phyloP scores from a whole-genome alignment of 2,797 vertebrate species.

The Eremophila alpestris region DNA sequence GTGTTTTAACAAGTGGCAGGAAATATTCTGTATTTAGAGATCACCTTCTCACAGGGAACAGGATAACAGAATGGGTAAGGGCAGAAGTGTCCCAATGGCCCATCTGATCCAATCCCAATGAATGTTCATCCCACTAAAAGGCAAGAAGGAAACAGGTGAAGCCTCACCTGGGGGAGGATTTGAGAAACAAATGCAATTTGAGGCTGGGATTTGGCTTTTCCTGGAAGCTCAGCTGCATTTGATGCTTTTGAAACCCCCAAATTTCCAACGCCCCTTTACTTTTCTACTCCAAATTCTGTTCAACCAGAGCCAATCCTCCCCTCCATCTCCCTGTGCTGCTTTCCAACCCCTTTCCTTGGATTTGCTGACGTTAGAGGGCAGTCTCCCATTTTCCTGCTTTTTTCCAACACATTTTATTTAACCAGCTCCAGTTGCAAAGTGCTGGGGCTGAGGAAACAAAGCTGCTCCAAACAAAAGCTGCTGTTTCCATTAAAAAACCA shows the following conservation, averaged over 20 bases:
- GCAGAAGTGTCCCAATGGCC: background rate
- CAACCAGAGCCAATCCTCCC: background rate
- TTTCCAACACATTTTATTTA: background rate
- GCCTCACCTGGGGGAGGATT: background rate
- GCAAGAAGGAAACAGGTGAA: background rate
- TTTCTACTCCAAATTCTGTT: background rate
- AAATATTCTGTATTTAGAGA: background rate
- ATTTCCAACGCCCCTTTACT: background rate
- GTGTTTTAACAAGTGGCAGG: background rate
- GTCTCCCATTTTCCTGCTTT: background rate
- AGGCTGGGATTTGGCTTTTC: background rate
- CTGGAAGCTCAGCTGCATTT: background rate
- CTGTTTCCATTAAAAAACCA: background rate
- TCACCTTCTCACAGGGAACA: background rate
- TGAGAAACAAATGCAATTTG: background rate
- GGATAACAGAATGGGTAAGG: rapidly evolving
- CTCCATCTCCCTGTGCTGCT: background rate
- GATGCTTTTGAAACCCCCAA: background rate
- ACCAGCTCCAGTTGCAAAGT: background rate
- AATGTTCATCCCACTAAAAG: rapidly evolving
- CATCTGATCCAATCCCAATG: background rate
- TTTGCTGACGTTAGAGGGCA: constrained; percentile 40
- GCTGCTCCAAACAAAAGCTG: background rate
- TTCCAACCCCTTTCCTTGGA: background rate
- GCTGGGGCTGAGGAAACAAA: background rate